Evolutionary conservation across 2,797 vertebrate species (phyloP), one percentile per base, ranked within the genome.

Genomic region (Taeniopygia guttata): DNA sequence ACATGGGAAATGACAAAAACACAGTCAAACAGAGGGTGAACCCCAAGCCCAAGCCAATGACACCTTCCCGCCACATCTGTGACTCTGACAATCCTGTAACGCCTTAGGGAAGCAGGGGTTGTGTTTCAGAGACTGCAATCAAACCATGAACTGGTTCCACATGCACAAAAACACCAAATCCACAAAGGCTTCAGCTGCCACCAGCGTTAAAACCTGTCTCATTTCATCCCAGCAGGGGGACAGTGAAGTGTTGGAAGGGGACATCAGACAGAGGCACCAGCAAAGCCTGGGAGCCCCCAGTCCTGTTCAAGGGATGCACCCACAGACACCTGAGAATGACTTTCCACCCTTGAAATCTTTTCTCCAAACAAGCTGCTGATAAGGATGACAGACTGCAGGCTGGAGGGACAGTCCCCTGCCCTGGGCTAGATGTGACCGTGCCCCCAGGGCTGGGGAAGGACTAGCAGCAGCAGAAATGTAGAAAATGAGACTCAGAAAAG

Each of bases 41-140:
- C 27, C 9, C 49, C 48, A 46, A 72, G 62, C 25, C 17, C 29
- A 70, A 70, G 42, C 20, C 19, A 25, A 11, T 0, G 0, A 14
- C 40, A 32, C 8, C 74, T 60, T 52, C 45, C 38, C 29, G n/a
- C 16, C 46, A 9, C 0, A 0, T 19, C 74, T 3, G 5, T 18
- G 45, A n/a, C 67, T 56, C 29, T 64, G 60, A 15, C 20, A 60
- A 58, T 27, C 3, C 49, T 27, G 1, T 7, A 34, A 66, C 0
- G 0, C 11, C 63, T 25, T 4, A 56, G 2, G 20, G 68, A 93
- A 23, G 74, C 26, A 48, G 52, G 2, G 10, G 49, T 1, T 59
- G 55, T 16, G 1, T 32, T 66, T 55, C 77, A 62, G 67, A 75
- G 34, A 63, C n/a, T 18, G 21, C 0, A 0, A 5, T 38, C 43